Conservation (phyloP, 2,888 invertebrate species). For the Drosophila birchii region DNA sequence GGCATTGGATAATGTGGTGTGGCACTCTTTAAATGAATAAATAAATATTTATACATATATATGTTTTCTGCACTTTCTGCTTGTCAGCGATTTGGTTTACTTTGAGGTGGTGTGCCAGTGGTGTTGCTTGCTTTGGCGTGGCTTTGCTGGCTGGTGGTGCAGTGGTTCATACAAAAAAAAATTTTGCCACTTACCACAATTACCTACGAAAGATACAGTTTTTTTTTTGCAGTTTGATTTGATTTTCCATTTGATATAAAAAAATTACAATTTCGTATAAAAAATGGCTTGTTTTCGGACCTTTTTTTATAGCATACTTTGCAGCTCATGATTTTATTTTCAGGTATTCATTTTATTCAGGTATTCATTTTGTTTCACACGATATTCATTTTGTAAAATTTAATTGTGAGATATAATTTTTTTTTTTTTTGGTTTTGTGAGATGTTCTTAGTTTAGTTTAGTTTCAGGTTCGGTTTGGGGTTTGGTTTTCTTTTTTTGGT, state of each 20-base stretch:
- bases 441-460: constrained; percentile 34
- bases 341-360: constrained; percentile 58
- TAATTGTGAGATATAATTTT: constrained; percentile 42
- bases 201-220: constrained; percentile 48
- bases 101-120: constrained; percentile 22
- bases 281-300: constrained; percentile 44
- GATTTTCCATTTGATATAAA: constrained; percentile 50
- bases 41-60: constrained; percentile 14
- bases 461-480: constrained; percentile 53
- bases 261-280: constrained; percentile 62
- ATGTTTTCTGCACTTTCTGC: constrained; percentile 16
- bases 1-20: constrained; percentile 18
- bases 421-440: constrained; percentile 43
- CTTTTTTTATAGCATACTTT: constrained; percentile 16
- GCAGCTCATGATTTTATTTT: constrained; percentile 36
- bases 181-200: constrained; percentile 78
- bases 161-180: constrained; percentile 63
- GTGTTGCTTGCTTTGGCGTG: constrained; percentile 20
- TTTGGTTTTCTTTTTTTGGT: constrained; percentile 29
- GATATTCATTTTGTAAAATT: constrained; percentile 55
- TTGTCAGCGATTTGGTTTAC: constrained; percentile 9
- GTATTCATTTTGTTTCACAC: constrained; percentile 55
- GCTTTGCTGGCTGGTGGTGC: constrained; percentile 36
- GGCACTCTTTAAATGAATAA: constrained; percentile 14
- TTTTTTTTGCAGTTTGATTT: constrained; percentile 22